phyloP scores from a whole-genome alignment of 2,888 invertebrate genomes.

The Elaeidobius kamerunicus region DNA sequence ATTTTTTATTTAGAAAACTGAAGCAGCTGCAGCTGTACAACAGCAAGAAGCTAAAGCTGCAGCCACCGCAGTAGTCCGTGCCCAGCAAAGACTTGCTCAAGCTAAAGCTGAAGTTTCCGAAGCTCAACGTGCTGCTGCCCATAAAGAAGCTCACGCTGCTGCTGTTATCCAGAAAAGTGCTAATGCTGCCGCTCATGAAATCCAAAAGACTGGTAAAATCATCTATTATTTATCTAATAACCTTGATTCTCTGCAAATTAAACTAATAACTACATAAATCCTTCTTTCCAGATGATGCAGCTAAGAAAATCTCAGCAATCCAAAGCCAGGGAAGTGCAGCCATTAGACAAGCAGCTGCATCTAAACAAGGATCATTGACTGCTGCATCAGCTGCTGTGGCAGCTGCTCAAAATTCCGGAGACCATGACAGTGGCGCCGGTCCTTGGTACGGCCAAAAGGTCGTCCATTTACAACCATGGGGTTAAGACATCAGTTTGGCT shows the following conservation, averaged over 20 bases:
- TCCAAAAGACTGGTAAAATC: slow-evolving; percentile 59
- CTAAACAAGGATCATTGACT: slow-evolving; percentile 38
- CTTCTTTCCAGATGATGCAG: slow-evolving; percentile 35
- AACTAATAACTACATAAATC: too few species aligned
- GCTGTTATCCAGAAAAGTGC: slow-evolving; percentile 68
- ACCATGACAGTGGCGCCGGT: slow-evolving; percentile 22
- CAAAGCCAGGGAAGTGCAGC: slow-evolving; percentile 35
- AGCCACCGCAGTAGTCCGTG: slow-evolving; percentile 62
- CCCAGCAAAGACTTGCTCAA: slow-evolving; percentile 67
- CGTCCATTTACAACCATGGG: slow-evolving; percentile 37
- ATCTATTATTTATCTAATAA: neutral
- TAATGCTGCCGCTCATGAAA: slow-evolving; percentile 65
- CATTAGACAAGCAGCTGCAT: slow-evolving; percentile 35
- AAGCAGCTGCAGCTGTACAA: slow-evolving; percentile 66
- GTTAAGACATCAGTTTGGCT: slow-evolving; percentile 27
- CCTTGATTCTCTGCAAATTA: too few species aligned
- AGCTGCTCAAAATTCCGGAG: slow-evolving; percentile 29
- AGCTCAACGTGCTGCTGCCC: slow-evolving; percentile 68
- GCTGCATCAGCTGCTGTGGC: slow-evolving; percentile 40
- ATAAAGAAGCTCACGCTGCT: slow-evolving; percentile 70
- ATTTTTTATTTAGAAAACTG: slow-evolving; percentile 45
- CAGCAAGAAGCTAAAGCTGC: slow-evolving; percentile 65
- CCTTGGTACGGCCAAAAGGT: slow-evolving; percentile 34
- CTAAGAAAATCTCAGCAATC: slow-evolving; percentile 36
- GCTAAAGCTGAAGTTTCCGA: slow-evolving; percentile 69